Evolutionary conservation across 2,113 vertebrate species (phyloP).

Genomic region (Paraplagusia blochii): DNA sequence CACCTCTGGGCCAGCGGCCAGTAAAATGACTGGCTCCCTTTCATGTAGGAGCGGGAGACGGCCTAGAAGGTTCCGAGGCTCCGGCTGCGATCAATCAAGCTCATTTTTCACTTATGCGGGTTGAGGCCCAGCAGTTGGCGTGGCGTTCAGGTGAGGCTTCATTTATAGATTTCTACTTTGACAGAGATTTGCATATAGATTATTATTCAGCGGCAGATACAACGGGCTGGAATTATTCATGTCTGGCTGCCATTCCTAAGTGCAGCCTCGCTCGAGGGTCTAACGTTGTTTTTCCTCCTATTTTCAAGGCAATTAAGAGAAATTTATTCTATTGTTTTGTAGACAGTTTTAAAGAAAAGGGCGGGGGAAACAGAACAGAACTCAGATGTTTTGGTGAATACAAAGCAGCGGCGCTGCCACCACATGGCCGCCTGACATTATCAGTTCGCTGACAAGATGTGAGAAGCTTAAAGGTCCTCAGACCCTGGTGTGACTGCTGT

Average conservation of each 20-base stretch:
- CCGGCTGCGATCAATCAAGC: constrained; percentile 62
- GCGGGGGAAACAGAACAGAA: not conserved
- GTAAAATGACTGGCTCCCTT: constrained; percentile 61
- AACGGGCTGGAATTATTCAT: not conserved
- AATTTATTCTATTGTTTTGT: constrained; percentile 10
- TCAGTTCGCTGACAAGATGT: constrained; percentile 15
- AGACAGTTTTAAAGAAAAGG: constrained; percentile 8
- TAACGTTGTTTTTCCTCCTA: constrained; percentile 1
- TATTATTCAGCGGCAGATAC: constrained; percentile 7
- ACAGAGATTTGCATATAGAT: constrained; percentile 21
- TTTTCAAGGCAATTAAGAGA: constrained; percentile 12
- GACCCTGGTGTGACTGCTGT: constrained; percentile 38
- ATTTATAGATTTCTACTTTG: constrained; percentile 30
- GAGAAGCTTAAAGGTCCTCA: constrained; percentile 23
- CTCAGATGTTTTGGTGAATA: constrained; percentile 1
- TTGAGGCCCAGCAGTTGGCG: constrained; percentile 23
- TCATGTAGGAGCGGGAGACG: constrained; percentile 25
- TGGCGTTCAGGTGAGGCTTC: constrained; percentile 11
- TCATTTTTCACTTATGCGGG: constrained; percentile 49
- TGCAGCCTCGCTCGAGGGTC: not conserved
- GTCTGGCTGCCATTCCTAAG: not conserved
- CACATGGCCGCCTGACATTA: constrained; percentile 25
- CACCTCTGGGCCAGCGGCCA: constrained; percentile 51
- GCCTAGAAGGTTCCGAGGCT: constrained; percentile 44
- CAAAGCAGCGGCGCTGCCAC: constrained; percentile 19